Evolutionary conservation across 2,797 vertebrate species (phyloP), one percentile per base, ranked within the genome.

Genomic region (Botia kubotai): DNA sequence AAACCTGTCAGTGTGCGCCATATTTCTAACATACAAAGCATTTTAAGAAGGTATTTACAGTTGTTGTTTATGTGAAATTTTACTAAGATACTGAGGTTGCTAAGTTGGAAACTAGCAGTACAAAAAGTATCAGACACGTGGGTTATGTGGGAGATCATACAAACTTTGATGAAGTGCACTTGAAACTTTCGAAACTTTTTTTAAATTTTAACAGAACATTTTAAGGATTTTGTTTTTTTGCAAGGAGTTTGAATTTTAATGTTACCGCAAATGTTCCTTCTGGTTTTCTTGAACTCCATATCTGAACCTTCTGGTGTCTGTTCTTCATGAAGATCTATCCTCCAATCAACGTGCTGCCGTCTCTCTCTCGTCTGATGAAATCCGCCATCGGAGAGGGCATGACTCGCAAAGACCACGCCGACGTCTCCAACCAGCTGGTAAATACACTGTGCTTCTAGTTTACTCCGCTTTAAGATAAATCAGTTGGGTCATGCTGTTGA

Each of bases 341-440:
- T 82, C 95, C 95, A 72, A 95, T 96, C 92, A 97, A 92, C 63
- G 93, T 96, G 86, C 84, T 95, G 91, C 91, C 94, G n/a, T 96
- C 95, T 79, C 91, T 96, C 86, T 95, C 93, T 80, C 95, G 93
- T 93, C 68, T 95, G 87, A 95, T 91, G 93, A 96, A 92, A 88
- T 95, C 95, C 1, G 94, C 93, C 86, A 94, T 93, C 1, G 92
- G 93, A 50, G 94, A 92, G 85, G 93, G 93, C 72, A 93, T 93
- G 94, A 95, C 92, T 84, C 91, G 93, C 87, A 94, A 95, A 93
- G 95, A 95, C 90, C 94, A 95, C 50, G 91, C 90, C 12, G 91
- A 92, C 69, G 93, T 93, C 77, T 94, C 95, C 77, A 97, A 98
- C 95, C 95, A 98, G 91, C 94, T 91, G 90, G 92, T 94, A 93